Conservation (phyloP, 2,113 vertebrate species). For the Terrapene triunguis region DNA sequence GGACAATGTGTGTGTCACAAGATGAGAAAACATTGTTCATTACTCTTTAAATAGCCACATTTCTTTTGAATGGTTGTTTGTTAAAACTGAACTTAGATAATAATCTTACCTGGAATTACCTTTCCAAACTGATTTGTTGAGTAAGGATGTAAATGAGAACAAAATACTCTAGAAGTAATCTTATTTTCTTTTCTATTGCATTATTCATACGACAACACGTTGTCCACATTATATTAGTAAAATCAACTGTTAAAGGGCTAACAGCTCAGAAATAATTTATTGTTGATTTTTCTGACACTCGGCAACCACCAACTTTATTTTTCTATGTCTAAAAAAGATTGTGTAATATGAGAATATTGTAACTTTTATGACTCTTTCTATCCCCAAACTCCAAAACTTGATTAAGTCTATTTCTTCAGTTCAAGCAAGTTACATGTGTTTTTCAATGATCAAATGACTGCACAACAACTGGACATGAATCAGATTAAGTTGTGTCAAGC, state of each 20-base stretch:
- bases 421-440: not conserved
- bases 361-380: not conserved
- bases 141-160: not conserved
- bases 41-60: not conserved
- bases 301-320: not conserved
- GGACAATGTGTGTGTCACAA: not conserved
- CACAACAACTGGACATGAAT: not conserved
- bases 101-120: not conserved
- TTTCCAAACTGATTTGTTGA: not conserved
- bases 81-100: not conserved
- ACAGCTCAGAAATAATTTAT: not conserved
- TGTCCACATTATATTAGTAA: not conserved
- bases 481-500: slow-evolving; percentile 2
- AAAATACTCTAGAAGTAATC: not conserved
- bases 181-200: not conserved
- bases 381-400: not conserved
- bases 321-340: not conserved
- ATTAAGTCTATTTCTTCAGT: not conserved
- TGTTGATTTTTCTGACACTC: not conserved
- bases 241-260: not conserved
- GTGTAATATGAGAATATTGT: not conserved
- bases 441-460: not conserved
- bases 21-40: not conserved
- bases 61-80: not conserved
- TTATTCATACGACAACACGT: not conserved